Base-by-base conservation (phyloP, 2,888 invertebrate genomes). In the Thymelicus lineola region DNA sequence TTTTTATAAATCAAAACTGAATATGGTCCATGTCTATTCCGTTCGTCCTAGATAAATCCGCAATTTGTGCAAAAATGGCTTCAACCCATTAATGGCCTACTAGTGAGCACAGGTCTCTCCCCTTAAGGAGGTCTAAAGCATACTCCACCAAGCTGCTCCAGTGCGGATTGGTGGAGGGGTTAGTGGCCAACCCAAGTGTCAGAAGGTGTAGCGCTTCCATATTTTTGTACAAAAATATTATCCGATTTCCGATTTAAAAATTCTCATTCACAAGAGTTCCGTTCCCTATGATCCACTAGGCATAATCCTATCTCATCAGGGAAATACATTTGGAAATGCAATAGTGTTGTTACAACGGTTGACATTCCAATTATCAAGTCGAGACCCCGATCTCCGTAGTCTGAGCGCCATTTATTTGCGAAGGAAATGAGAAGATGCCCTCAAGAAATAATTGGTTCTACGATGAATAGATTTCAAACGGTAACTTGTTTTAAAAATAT, bases 291-390 rank as follows among this genome's bases (percentile, higher is more conserved):
- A 55, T 55, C 58, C 58, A 58, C 58, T 58, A 58, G 58, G 38
- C 38, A 58, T 58, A 58, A 58, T 58, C n/a, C 38, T 4, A 35
- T 38, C 36, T 58, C 58, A 38, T 36, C 58, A 15, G 38, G 58
- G 58, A 58, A 58, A 58, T 58, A 58, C 15, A 58, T 58, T 58
- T 58, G 38, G 58, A 58, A 58, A 58, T 58, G 58, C 58, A 61
- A 61, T 61, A 62, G 68, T 68, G 64, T 67, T 50, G 66, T 58
- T 28, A 69, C 48, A 69, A 58, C 17, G n/a, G 61, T 58, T 69
- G 68, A 69, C 69, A 69, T 63, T 69, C 69, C 69, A 69, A 69
- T 69, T 69, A 69, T 69, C 69, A 69, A 69, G 62, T 46, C 46
- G 45, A 28, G 61, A 50, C 45, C 61, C 14, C 55, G 36, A 62